Evolutionary conservation across 2,888 invertebrate species (phyloP).

Genomic region (Zeuzera pyrina): DNA sequence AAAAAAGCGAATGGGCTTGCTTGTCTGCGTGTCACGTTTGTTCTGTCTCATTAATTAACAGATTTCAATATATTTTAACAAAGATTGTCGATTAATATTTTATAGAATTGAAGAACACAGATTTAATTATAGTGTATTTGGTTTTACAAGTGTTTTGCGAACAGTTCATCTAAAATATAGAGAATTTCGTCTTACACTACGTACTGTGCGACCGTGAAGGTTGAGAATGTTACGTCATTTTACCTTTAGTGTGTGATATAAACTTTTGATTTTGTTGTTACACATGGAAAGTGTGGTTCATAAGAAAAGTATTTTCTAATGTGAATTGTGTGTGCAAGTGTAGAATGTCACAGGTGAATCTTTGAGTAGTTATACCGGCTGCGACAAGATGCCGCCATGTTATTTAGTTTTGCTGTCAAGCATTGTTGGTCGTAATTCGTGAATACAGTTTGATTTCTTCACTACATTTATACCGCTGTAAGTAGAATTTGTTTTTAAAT

Average conservation of each 20-base stretch:
- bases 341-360: conserved; percentile 35
- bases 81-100: conserved; percentile 22
- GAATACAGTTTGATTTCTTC: conserved; percentile 17
- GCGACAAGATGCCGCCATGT: conserved; percentile 70
- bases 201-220: conserved; percentile 70
- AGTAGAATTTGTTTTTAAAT: conserved; percentile 26
- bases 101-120: conserved; percentile 29
- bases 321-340: conserved; percentile 35
- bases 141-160: neutral
- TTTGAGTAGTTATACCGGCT: conserved; percentile 54
- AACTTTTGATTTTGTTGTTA: conserved; percentile 42
- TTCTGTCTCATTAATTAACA: conserved; percentile 54
- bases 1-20: conserved; percentile 38
- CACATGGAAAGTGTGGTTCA: conserved; percentile 40
- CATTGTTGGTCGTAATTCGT: conserved; percentile 40
- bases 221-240: conserved; percentile 74
- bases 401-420: conserved; percentile 70
- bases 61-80: conserved; percentile 46
- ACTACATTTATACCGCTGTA: conserved; percentile 28
- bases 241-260: conserved; percentile 59
- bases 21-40: conserved; percentile 72
- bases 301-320: conserved; percentile 29
- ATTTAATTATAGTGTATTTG: conserved; percentile 16
- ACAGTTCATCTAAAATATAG: too few relatives aligned
- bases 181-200: conserved; percentile 40